phyloP scores from a whole-genome alignment of 2,113 vertebrate genomes.

The Myotis davidii region DNA sequence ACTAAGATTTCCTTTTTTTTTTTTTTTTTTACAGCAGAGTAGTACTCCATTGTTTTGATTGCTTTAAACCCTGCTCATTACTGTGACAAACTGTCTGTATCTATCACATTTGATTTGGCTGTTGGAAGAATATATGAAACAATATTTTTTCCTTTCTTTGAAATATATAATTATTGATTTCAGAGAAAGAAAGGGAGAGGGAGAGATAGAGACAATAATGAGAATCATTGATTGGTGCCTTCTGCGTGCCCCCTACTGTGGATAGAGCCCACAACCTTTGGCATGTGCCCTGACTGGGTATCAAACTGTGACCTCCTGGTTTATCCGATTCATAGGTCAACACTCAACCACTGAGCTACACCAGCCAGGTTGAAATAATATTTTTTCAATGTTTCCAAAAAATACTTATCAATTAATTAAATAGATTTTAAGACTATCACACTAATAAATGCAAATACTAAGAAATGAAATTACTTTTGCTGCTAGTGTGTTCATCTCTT shows the following conservation, averaged over 20 bases:
- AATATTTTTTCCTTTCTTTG: neutral
- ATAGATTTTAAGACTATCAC: neutral
- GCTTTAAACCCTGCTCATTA: neutral
- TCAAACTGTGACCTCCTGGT: too few relatives aligned
- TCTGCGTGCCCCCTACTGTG: too few relatives aligned
- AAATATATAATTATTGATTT: too few relatives aligned
- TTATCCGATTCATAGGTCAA: too few relatives aligned
- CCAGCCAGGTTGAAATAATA: neutral
- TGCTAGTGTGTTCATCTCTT: conserved; percentile 57
- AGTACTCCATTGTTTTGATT: neutral
- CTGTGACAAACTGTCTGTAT: neutral
- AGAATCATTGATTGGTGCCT: too few relatives aligned
- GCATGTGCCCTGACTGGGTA: too few relatives aligned
- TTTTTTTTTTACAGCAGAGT: neutral
- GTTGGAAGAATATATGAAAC: neutral
- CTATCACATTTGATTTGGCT: neutral
- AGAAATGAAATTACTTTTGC: neutral
- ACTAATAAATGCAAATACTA: neutral
- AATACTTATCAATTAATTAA: neutral
- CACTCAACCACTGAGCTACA: too few relatives aligned
- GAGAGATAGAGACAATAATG: too few relatives aligned
- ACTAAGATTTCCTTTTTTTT: too few relatives aligned
- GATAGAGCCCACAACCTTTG: too few relatives aligned
- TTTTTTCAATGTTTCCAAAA: neutral
- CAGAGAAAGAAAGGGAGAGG: too few relatives aligned